Evolutionary conservation across 2,888 invertebrate genomes (phyloP), one percentile per base, ranked within the genome.

Genomic region (Tineola bisselliella): DNA sequence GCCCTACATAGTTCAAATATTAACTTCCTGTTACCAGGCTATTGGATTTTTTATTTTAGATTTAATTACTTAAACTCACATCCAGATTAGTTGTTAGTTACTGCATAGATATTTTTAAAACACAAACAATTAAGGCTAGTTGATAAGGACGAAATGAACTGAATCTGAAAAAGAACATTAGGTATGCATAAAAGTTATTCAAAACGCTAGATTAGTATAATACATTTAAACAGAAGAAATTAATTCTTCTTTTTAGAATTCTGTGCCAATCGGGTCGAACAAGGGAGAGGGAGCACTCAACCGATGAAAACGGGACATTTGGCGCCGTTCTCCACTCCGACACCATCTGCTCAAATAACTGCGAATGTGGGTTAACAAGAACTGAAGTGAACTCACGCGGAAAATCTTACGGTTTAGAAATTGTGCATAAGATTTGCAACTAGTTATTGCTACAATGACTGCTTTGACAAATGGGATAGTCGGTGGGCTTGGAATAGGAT

Each of bases 211-310:
- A n/a, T n/a, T n/a, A n/a, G n/a, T n/a, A n/a, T n/a, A n/a, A n/a
- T n/a, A n/a, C n/a, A 38, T 38, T 38, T 38, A 15, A 12, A n/a
- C 31, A 44, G 6, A 19, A 59, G 44, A 18, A 59, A 59, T 59
- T 59, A 59, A 59, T 59, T 59, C 44, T 19, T 44, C 33, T 59
- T 44, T 38, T 59, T 31, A 33, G 17, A n/a, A 25, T 44, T 17
- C 18, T 19, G 59, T 43, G 59, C 59, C 59, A 59, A 59, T 59
- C 59, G 59, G 25, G 44, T 18, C 44, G 59, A 12, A 43, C 18
- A 8, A 31, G 38, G 57, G 15, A 62, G 62, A 62, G 62, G 2
- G 38, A 30, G 62, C 60, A 31, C 60, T 62, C 60, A 43, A 30
- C 57, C 19, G 60, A 19, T 31, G 57, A 62, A 62, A 62, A 57